Conservation (phyloP, 92 coral and sea anemone genomes). For the Palythoa heliodiscus region DNA sequence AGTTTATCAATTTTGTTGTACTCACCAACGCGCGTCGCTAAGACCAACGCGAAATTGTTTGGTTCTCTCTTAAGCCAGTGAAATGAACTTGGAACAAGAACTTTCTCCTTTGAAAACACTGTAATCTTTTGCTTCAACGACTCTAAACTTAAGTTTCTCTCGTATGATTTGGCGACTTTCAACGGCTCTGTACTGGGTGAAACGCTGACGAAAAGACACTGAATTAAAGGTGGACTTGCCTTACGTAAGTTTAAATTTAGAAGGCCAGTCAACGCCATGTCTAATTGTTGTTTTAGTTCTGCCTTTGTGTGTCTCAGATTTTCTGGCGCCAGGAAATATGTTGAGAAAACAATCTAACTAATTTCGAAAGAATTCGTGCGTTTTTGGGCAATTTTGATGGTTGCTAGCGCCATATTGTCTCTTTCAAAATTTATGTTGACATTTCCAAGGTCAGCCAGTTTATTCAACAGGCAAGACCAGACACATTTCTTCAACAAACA, state of each 20-base stretch:
- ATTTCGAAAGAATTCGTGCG: constrained; percentile 45
- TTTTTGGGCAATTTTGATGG: constrained; percentile 23
- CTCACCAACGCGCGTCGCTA: neutral
- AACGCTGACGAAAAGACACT: neutral
- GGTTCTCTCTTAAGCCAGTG: neutral
- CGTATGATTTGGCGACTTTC: neutral
- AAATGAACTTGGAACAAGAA: neutral
- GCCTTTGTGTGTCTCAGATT: constrained; percentile 39
- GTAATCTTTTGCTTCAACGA: neutral
- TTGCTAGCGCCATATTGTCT: constrained; percentile 38
- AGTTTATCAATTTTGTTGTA: neutral
- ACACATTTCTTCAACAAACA: constrained; percentile 39
- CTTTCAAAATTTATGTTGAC: constrained; percentile 20
- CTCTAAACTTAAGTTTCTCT: neutral
- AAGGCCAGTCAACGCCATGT: neutral
- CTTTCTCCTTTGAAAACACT: neutral
- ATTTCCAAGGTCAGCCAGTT: constrained; percentile 34
- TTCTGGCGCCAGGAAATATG: constrained; percentile 44
- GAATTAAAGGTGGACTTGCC: neutral
- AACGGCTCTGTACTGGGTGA: neutral
- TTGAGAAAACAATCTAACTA: constrained; percentile 30
- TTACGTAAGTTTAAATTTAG: constrained; percentile 24
- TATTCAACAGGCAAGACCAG: constrained; percentile 21
- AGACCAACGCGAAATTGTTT: neutral
- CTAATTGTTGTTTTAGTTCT: constrained; percentile 32